phyloP scores from a whole-genome alignment of 2,113 vertebrate species.

The Lamprotornis superbus region DNA sequence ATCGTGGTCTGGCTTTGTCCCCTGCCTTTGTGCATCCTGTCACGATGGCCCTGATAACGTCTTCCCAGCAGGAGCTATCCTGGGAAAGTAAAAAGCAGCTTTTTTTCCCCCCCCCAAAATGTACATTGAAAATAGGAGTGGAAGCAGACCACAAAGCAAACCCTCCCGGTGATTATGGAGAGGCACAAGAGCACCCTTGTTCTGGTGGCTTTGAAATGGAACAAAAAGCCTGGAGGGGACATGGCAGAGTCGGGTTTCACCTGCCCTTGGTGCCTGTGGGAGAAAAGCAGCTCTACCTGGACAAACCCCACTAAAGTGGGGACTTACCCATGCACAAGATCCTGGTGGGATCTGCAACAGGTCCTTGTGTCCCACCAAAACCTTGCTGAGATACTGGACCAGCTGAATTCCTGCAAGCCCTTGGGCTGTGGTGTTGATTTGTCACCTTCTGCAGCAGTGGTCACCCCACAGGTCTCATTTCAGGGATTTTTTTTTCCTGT shows the following conservation, averaged over 20 bases:
- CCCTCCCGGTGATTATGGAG: not conserved
- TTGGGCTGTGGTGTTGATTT: not conserved
- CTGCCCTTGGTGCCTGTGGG: not conserved
- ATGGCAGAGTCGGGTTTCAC: not conserved
- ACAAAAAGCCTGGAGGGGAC: slow-evolving; percentile 12
- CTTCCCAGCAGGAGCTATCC: not conserved
- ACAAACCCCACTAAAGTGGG: not conserved
- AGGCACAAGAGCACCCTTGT: slow-evolving; percentile 30
- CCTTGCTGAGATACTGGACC: not conserved
- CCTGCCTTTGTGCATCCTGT: not conserved
- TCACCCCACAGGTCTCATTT: not conserved
- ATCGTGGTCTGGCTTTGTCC: not conserved
- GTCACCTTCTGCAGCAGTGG: not conserved
- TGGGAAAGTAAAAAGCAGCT: slow-evolving; percentile 26
- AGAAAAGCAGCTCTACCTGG: not conserved
- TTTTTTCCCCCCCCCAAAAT: not conserved
- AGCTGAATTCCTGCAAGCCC: not conserved
- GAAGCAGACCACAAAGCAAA: not conserved
- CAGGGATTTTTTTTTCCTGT: not conserved
- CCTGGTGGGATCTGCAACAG: accelerated
- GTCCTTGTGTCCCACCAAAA: not conserved
- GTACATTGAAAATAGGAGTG: not conserved
- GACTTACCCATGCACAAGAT: not conserved
- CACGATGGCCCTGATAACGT: not conserved
- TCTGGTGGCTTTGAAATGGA: slow-evolving; percentile 1